These are phyloP conservation scores for Mercenaria mercenaria DNA, from an alignment of 1,140 invertebrate species.

Conservation along the genomic window DNA sequence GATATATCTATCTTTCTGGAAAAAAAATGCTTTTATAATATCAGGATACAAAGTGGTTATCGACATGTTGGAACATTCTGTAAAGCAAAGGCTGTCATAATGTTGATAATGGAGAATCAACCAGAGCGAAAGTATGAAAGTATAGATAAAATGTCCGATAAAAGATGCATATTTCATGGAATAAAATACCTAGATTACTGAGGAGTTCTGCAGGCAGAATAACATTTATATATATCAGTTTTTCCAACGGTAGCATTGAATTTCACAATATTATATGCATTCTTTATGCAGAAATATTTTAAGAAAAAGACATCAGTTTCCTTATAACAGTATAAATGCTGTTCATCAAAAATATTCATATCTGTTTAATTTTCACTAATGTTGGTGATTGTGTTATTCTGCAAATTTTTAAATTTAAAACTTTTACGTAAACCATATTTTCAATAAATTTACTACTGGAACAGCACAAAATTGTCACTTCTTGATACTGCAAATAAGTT, in stretches of 20 bases:
- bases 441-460: too few relatives aligned
- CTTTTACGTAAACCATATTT: too few relatives aligned
- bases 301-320: too few relatives aligned
- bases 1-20: neutral
- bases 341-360: too few relatives aligned
- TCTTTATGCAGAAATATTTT: neutral
- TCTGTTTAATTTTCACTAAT: too few relatives aligned
- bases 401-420: too few relatives aligned
- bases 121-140: neutral
- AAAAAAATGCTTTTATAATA: constrained; percentile 21
- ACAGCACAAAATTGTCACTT: too few relatives aligned
- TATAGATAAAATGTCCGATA: constrained; percentile 1
- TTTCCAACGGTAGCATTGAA: too few relatives aligned
- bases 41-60: neutral
- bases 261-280: neutral
- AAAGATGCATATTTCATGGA: neutral
- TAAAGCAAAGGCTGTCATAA: neutral
- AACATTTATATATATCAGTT: neutral
- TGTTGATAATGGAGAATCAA: neutral
- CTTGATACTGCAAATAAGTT: too few relatives aligned
- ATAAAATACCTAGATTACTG: neutral
- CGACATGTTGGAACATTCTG: neutral
- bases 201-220: neutral
- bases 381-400: too few relatives aligned
- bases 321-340: too few relatives aligned